Base-by-base conservation (phyloP, 2,113 vertebrate species). In the Synchiropus splendidus region DNA sequence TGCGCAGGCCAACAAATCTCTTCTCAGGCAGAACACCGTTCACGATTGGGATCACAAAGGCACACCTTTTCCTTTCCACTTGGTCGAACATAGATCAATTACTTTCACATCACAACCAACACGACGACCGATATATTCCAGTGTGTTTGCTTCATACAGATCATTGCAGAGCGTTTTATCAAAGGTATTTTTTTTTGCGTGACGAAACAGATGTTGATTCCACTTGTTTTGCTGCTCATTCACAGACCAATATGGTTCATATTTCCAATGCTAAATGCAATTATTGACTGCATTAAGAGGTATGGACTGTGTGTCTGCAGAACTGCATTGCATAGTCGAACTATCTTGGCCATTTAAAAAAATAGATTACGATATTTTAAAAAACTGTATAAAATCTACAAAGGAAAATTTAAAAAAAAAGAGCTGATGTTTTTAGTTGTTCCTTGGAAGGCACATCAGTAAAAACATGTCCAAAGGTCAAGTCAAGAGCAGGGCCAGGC, bases 271-370 rank as follows among this genome's bases (percentile, higher is more conserved):
- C 21, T 54, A 39, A 51, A 54, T 51, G 54, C 48, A 50, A 48
- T 66, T 53, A 60, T 56, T 45, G 51, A 61, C 54, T 39, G 49
- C 45, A 15, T n/a, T 12, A 16, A 34, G 58, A 73, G 64, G 64
- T 69, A 61, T 57, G 48, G 53, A 50, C 42, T 37, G 46, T 37
- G 40, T 58, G 18, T 42, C 34, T 31, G 39, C 54, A 69, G 30
- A 63, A 51, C 33, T 57, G 63, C 48, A 59, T 77, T 82, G 80
- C 80, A 82, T 82, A 80, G 74, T 74, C 42, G 58, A 77, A 74
- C 71, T 50, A 32, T 42, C 45, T 65, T 74, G 44, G 58, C 58
- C 0, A 1, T 66, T 79, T 48, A 61, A 65, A 61, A 73, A 75
- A 77, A 72, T 77, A 75, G 59, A 68, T 55, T 72, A 75, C 53